Conservation (phyloP, 2,797 vertebrate genomes). For the Sebastes variabilis region DNA sequence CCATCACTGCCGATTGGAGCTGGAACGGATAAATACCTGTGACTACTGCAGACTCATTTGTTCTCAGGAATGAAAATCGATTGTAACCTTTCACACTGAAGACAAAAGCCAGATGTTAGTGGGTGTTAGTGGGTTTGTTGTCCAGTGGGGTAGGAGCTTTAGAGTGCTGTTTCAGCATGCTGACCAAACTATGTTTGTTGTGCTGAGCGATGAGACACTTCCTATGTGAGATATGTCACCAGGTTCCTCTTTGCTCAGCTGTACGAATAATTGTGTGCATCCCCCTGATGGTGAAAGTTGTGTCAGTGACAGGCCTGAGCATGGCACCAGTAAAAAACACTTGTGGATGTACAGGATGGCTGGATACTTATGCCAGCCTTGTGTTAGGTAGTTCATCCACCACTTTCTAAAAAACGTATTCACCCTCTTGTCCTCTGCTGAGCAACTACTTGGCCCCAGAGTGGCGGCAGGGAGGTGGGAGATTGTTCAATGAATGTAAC, state of each 20-base stretch:
- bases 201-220: constrained; percentile 2
- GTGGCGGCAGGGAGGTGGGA: not conserved
- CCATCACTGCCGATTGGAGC: not conserved
- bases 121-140: too few relatives aligned
- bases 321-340: constrained; percentile 8
- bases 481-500: constrained; percentile 33
- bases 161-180: not conserved
- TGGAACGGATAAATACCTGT: too few relatives aligned
- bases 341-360: not conserved
- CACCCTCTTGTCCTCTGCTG: constrained; percentile 13
- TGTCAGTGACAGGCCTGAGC: constrained; percentile 5
- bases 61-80: not conserved
- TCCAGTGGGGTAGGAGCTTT: too few relatives aligned
- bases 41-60: too few relatives aligned
- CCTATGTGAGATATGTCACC: constrained; percentile 16
- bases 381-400: constrained; percentile 9
- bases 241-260: constrained; percentile 8
- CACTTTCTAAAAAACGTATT: constrained; percentile 15
- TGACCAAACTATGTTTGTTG: not conserved
- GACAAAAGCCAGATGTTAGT: not conserved
- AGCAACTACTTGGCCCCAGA: not conserved
- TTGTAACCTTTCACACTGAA: not conserved
- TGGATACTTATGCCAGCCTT: not conserved
- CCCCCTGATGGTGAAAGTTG: not conserved
- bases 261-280: constrained; percentile 24